Base-by-base conservation (phyloP, 2,888 invertebrate genomes). In the Ophioninae sp. region DNA sequence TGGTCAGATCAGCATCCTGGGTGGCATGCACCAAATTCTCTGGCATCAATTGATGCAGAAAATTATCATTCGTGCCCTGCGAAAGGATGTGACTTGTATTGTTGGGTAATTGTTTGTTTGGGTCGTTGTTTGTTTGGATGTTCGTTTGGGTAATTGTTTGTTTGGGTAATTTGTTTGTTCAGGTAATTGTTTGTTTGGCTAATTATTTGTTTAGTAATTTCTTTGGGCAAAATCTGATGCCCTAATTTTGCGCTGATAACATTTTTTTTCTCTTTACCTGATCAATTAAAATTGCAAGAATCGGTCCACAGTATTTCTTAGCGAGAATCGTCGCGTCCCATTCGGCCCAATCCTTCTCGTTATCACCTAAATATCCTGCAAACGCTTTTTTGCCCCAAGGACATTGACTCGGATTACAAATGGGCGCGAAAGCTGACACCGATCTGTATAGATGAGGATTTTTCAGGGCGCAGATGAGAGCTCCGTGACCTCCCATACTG, bases 401-500 rank as follows among this genome's bases (percentile, higher is more conserved):
- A 87, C 97, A 96, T 76, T 95, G 94, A 2, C 94, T 95, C 0
- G 99, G 99, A 93, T 99, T 98, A 87, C 96, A 96, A 90, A 99
- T 98, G 0, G 99, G 99, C 5, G 99, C 96, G 94, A 99, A 99
- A 6, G 98, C 98, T 85, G 99, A 98, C 0, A 98, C 98, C 9
- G 96, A 96, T 89, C 95, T 95, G 93, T 97, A 99, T 80, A 96
- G 93, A 17, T 97, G 97, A 10, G 99, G 99, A 93, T 98, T 98
- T 93, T 97, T 97, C 63, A 99, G 93, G 6, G 97, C 97, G 90
- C 97, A 97, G 75, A 98, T 95, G 68, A 99, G 92, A 20, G 99
- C 99, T 44, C 99, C 99, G 93, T 99, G 99, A 37, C 99, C 99
- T 82, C 99, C 99, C 99, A 99, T 99, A 44, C 44, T 44, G 44